phyloP scores from a whole-genome alignment of 2,888 invertebrate species.

The Mylabris sibirica region DNA sequence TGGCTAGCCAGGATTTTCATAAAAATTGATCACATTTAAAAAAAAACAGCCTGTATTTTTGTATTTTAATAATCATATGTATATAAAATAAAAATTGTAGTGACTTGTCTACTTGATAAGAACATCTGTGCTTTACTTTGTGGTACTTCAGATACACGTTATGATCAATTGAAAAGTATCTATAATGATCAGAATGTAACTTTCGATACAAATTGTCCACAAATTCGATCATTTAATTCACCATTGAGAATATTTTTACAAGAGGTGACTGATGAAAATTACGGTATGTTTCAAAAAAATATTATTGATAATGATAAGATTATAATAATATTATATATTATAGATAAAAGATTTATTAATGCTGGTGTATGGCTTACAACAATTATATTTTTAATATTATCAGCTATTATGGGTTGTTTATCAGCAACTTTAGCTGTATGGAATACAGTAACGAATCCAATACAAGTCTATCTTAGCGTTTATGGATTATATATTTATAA shows the following conservation, averaged over 20 bases:
- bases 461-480: slow-evolving; percentile 66
- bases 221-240: slow-evolving; percentile 4
- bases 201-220: slow-evolving; percentile 33
- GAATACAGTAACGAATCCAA: slow-evolving; percentile 68
- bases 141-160: slow-evolving; percentile 47
- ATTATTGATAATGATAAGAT: slow-evolving; percentile 7
- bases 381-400: slow-evolving; percentile 63
- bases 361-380: slow-evolving; percentile 66
- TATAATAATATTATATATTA: not conserved
- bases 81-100: slow-evolving; percentile 45
- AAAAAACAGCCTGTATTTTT: not conserved
- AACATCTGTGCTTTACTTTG: slow-evolving; percentile 61
- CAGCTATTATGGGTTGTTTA: slow-evolving; percentile 63
- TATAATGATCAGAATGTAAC: slow-evolving; percentile 39
- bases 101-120: slow-evolving; percentile 55
- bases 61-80: not conserved
- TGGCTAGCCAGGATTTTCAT: no score
- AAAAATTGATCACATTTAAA: no score
- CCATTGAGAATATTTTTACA: not conserved
- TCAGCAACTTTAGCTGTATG: slow-evolving; percentile 64
- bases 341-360: slow-evolving; percentile 53
- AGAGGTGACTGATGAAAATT: no score
- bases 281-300: not conserved
- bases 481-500: slow-evolving; percentile 71
- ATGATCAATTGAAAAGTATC: slow-evolving; percentile 49